Evolutionary conservation across 2,113 vertebrate genomes (phyloP).

Genomic region (Amblyornis subalaris): DNA sequence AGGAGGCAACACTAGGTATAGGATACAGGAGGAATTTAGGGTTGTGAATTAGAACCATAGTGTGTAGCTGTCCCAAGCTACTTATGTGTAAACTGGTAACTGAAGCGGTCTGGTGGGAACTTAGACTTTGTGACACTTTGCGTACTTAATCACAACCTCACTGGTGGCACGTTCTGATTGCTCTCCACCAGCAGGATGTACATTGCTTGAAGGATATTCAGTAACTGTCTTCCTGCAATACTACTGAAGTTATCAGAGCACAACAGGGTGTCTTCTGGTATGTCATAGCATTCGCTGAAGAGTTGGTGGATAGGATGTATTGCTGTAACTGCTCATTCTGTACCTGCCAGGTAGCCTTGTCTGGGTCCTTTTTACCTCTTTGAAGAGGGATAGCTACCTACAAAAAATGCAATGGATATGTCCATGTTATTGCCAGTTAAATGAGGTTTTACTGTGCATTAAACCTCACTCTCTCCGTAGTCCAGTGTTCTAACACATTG

Average conservation of each 20-base stretch:
- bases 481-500: neutral
- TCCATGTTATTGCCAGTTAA: neutral
- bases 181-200: fast-evolving
- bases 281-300: neutral
- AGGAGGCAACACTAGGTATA: neutral
- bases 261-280: neutral
- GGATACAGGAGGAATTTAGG: neutral
- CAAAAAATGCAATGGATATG: neutral
- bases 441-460: neutral
- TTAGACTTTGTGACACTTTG: neutral
- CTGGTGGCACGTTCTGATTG: neutral
- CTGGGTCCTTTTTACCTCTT: neutral
- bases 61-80: neutral
- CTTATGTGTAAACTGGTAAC: neutral
- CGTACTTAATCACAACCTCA: neutral
- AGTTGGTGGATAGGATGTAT: neutral
- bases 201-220: neutral
- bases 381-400: neutral
- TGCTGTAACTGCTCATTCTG: neutral
- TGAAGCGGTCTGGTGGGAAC: neutral
- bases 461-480: neutral
- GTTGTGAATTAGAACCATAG: neutral
- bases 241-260: neutral
- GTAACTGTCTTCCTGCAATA: neutral
- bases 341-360: neutral